Evolutionary conservation across 2,888 invertebrate genomes (phyloP), one percentile per base, ranked within the genome.

Genomic region (Hermaeophaga mercurialis): DNA sequence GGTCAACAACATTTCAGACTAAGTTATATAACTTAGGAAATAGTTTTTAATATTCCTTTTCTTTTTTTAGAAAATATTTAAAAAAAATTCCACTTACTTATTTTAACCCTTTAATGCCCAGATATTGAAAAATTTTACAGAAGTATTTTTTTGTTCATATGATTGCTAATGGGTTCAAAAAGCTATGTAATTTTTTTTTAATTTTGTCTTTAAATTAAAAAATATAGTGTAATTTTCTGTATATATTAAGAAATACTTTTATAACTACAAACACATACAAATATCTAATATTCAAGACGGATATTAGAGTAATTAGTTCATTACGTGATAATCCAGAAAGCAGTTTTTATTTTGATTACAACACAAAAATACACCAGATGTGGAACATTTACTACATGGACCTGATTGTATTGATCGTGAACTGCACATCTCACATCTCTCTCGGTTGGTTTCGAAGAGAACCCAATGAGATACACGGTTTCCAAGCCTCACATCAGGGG

Each of bases 371-470:
- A 26, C 12, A 19, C 46, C 53, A 56, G n/a, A n/a, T 24, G 46
- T 38, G n/a, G 46, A 50, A 39, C 50, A 56, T 56, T 49, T 56
- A 12, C 38, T 49, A 34, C 14, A 14, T 3, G 33, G 33, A 8
- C 44, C 14, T n/a, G 59, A 56, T 38, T 52, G 59, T 17, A 56
- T 34, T 11, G 26, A 11, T 18, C 26, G 43, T 8, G 36, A 17
- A 38, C 56, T 53, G 31, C 59, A 57, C 48, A 56, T 38, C 46
- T 59, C 56, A 49, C 56, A 59, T 49, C 59, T 53, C 38, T 53
- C 53, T 48, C 56, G 31, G 18, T 54, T 54, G 12, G 43, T 54
- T 28, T 19, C 38, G 44, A 18, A 54, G 18, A 44, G 15, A 28
- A 58, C 36, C 54, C 36, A 54, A 31, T 54, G 53, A 31, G 57